These are phyloP conservation scores for Lepus oiostolus DNA, from an alignment of 2,797 vertebrate genomes.

Conservation along the genomic window DNA sequence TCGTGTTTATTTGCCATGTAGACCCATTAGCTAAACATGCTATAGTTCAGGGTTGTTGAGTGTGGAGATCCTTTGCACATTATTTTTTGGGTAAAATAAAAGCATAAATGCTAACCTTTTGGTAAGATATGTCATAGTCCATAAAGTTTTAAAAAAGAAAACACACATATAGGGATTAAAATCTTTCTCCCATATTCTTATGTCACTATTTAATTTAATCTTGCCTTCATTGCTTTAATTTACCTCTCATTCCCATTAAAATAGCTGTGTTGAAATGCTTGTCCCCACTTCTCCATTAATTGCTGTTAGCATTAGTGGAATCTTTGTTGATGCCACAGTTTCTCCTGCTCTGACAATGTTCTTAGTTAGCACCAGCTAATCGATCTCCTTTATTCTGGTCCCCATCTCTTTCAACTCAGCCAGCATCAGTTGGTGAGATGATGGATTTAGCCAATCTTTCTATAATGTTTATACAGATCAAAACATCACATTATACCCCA, in stretches of 20 bases:
- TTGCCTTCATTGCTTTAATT: constrained; percentile 22
- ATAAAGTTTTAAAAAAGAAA: constrained; percentile 47
- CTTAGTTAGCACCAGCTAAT: constrained; percentile 55
- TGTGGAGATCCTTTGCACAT: constrained; percentile 40
- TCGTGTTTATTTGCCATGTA: constrained; percentile 31
- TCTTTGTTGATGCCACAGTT: constrained; percentile 29
- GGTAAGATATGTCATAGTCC: not conserved
- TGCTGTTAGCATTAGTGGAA: not conserved
- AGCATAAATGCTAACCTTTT: constrained; percentile 8
- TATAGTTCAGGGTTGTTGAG: not conserved
- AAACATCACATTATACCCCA: no score
- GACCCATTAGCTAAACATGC: not conserved
- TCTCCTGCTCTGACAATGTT: not conserved
- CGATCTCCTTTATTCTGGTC: constrained; percentile 35
- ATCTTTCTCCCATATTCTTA: not conserved
- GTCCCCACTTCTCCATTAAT: not conserved
- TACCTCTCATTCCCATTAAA: constrained; percentile 2
- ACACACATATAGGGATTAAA: constrained; percentile 15
- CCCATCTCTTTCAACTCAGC: constrained; percentile 51
- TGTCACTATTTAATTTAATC: constrained; percentile 4
- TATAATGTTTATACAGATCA: no score
- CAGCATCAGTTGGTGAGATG: not conserved
- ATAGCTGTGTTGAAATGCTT: not conserved
- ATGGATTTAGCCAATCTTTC: no score
- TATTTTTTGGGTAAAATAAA: constrained; percentile 67